Evolutionary conservation across 2,888 invertebrate genomes (phyloP), one percentile per base, ranked within the genome.

Genomic region (Drosophila helvetica): DNA sequence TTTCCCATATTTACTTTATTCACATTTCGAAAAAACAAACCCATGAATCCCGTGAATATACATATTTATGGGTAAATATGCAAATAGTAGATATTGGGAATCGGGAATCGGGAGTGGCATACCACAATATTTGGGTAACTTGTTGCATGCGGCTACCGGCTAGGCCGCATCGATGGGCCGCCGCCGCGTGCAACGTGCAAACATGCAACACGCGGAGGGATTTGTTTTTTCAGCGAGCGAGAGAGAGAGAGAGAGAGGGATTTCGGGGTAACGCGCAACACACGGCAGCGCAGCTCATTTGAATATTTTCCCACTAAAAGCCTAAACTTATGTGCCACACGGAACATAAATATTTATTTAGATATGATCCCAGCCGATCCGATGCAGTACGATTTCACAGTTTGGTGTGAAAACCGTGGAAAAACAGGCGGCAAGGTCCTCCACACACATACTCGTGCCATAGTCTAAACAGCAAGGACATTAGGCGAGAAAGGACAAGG

Each of bases 341-440:
- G 66, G 53, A 78, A 78, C 67, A 80, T 75, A 79, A 85, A 85
- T 85, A 84, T 85, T 85, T 85, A 88, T 86, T 83, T 88, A 84
- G 53, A 56, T 73, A 66, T 70, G 78, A 88, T 88, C 77, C 84
- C 15, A 38, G 5, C 38, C 2, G 27, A 68, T 27, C 27, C 2
- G 27, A 27, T 22, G 22, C 22, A 22, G 69, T 47, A 58, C 80
- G 86, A 85, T 80, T 86, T 84, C 60, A 56, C 80, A 56, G 27
- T 27, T 48, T 59, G 57, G 87, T 88, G 85, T 85, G 88, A 85
- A 85, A 85, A 79, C 87, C 79, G 33, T 30, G 58, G 53, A 74
- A 70, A 55, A 33, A 30, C 53, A 48, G 27, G 12, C 48, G 33
- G 48, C 71, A 82, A 74, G 75, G 74, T 73, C 70, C 33, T 33